Conservation (phyloP, 2,113 vertebrate species). For the human (Homo sapiens) region DNA sequence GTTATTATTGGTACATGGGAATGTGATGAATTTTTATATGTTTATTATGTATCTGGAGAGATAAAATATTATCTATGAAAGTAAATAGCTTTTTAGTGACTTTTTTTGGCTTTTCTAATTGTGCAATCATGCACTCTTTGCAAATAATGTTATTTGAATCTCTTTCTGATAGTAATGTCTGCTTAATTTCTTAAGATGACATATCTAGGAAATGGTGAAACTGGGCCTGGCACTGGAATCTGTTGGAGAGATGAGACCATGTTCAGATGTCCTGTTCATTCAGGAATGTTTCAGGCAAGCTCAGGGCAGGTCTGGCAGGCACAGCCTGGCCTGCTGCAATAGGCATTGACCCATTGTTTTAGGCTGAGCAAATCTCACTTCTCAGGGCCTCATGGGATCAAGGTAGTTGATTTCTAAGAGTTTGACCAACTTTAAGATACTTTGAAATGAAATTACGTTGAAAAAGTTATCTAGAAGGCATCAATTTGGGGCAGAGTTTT, state of each 20-base stretch:
- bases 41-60: not conserved
- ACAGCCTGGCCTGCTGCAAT: too few species aligned
- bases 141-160: not conserved
- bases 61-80: not conserved
- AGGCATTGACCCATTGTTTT: not conserved
- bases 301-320: not conserved
- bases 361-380: not conserved
- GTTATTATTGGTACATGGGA: not conserved
- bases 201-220: not conserved
- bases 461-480: constrained; percentile 27
- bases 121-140: not conserved
- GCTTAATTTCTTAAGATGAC: not conserved
- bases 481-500: not conserved
- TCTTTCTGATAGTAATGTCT: not conserved
- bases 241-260: not conserved
- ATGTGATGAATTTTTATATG: not conserved
- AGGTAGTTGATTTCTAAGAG: constrained; percentile 35
- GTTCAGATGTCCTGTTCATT: not conserved
- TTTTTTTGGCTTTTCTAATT: constrained; percentile 25
- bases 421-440: not conserved
- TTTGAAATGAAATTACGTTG: constrained; percentile 30
- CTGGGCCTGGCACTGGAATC: not conserved
- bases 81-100: not conserved
- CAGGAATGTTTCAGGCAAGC: not conserved
- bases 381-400: not conserved